phyloP scores from a whole-genome alignment of 1,140 invertebrate species.

The Neodiprion fabricii region DNA sequence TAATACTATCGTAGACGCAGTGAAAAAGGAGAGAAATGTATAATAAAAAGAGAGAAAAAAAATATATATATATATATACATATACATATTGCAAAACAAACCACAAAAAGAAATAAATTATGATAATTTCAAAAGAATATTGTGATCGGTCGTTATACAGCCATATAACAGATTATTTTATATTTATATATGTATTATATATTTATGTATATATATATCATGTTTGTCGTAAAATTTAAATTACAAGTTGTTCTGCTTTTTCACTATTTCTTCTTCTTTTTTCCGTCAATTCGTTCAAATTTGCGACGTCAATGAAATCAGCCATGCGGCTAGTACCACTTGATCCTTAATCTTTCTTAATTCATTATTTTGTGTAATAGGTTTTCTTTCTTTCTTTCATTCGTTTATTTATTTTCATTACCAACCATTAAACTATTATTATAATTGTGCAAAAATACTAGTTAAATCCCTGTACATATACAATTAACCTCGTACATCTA shows the following conservation, averaged over 20 bases:
- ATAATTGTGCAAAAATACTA: conserved; percentile 59
- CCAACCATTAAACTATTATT: not conserved
- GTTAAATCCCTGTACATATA: conserved; percentile 57
- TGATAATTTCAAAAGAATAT: not conserved
- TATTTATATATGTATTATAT: no score
- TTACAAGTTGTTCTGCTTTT: not conserved
- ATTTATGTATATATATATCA: no score
- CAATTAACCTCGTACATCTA: conserved; percentile 24
- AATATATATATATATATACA: not conserved
- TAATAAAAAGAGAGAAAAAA: not conserved
- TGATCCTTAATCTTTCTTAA: not conserved
- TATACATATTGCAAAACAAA: not conserved
- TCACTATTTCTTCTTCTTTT: not conserved
- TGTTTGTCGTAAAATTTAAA: no score
- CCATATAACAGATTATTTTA: not conserved
- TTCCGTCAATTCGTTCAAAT: not conserved
- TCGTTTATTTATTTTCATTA: not conserved
- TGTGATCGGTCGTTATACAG: not conserved
- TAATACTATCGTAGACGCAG: not conserved
- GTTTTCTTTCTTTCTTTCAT: not conserved
- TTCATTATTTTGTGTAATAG: not conserved
- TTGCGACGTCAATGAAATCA: not conserved
- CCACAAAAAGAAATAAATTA: not conserved
- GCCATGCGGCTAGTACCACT: not conserved
- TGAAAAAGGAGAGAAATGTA: not conserved